phyloP scores from a whole-genome alignment of 2,113 vertebrate species.

The Pantherophis guttatus region DNA sequence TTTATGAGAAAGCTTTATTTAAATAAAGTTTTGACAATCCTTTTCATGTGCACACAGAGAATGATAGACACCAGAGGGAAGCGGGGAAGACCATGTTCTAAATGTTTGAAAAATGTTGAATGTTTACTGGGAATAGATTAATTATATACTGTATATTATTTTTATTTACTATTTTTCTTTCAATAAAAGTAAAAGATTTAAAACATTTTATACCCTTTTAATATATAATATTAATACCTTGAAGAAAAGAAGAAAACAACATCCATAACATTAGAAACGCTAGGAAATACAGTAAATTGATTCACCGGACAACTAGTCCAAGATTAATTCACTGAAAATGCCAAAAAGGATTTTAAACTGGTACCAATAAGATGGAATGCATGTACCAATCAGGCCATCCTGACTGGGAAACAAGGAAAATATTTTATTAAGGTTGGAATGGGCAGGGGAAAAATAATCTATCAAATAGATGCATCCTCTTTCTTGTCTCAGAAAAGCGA shows the following conservation, averaged over 20 bases:
- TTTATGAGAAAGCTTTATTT: not conserved
- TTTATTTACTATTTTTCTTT: not conserved
- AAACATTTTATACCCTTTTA: not conserved
- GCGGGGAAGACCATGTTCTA: not conserved
- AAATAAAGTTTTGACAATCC: not conserved
- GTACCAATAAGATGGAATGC: not conserved
- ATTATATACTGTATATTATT: not conserved
- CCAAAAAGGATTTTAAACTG: too few species aligned
- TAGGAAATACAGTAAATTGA: not conserved
- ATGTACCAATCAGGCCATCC: not conserved
- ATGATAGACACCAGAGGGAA: not conserved
- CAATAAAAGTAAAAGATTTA: not conserved
- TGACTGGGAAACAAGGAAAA: not conserved
- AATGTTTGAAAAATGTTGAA: not conserved
- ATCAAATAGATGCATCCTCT: not conserved
- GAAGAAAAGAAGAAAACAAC: not conserved
- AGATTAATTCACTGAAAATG: too few species aligned
- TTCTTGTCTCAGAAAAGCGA: not conserved
- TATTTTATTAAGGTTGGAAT: not conserved
- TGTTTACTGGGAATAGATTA: not conserved
- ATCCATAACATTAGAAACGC: not conserved
- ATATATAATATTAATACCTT: not conserved
- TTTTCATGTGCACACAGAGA: not conserved
- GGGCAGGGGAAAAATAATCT: not conserved
- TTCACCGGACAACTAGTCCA: too few species aligned